These are phyloP conservation scores for Hirtodrosophila alboralis DNA, from an alignment of 2,888 invertebrate species.

Conservation along the genomic window DNA sequence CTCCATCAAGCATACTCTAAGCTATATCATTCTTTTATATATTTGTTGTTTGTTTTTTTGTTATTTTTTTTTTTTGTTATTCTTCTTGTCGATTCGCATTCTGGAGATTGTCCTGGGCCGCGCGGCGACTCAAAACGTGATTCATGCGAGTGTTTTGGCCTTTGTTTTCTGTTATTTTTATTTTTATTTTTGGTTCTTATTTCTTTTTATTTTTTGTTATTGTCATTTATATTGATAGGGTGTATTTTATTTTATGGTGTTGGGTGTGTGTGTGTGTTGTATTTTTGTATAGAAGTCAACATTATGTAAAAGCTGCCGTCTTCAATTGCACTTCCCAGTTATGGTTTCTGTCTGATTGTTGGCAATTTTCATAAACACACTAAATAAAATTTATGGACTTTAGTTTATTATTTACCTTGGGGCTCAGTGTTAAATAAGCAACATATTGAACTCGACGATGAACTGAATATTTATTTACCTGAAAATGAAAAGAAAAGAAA, in stretches of 20 bases:
- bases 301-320: conserved; percentile 56
- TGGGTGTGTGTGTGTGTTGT: conserved; percentile 16
- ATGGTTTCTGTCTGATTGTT: conserved; percentile 78
- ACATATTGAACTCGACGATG: conserved; percentile 21
- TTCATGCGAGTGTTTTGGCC: conserved; percentile 62
- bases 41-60: conserved; percentile 17
- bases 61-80: conserved; percentile 32
- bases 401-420: conserved; percentile 55
- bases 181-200: conserved; percentile 33
- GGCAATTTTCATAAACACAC: conserved; percentile 65
- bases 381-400: conserved; percentile 53
- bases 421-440: conserved; percentile 38
- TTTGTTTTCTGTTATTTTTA: conserved; percentile 30
- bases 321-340: conserved; percentile 44
- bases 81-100: conserved; percentile 22
- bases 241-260: conserved; percentile 73
- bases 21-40: conserved; percentile 19
- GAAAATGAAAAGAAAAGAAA: conserved; percentile 2
- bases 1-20: no score
- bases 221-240: conserved; percentile 77
- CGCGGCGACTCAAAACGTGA: conserved; percentile 62
- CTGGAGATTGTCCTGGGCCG: conserved; percentile 38
- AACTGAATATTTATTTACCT: conserved; percentile 8
- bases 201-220: conserved; percentile 34
- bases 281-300: conserved; percentile 21